Evolutionary conservation across 2,797 vertebrate genomes (phyloP), one percentile per base, ranked within the genome.

Genomic region (Pangasius macronema): DNA sequence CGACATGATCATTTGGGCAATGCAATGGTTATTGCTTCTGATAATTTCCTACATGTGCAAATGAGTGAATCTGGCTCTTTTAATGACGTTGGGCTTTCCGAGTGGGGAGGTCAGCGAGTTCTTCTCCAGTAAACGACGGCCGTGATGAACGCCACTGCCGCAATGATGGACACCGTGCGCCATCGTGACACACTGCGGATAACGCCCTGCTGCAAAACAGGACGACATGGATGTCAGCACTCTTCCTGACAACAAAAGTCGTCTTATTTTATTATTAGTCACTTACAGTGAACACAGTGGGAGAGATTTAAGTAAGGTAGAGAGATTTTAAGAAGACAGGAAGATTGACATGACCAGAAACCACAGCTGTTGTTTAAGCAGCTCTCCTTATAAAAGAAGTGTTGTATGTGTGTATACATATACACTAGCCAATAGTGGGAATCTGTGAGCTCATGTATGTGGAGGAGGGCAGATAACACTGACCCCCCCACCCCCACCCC

Each of bases 121-220:
- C 87, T 94, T 91, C 92, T 93, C 94, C 95, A 95, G 91, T 93
- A 95, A 88, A 94, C 91, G 73, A 92, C 55, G 80, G 94, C 87
- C 42, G 86, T 91, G 16, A 94, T 91, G 86, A 96, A 87, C 0
- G 91, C 88, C 36, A 95, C 87, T 0, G 95, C 95, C 1, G 93
- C 95, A 42, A 93, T 89, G 1, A 93, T 3, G 8, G 95, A 91
- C 22, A 93, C 91, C 0, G 89, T 94, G 84, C 93, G 93, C 95
- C 95, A 96, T 4, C 75, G 93, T 30, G 93, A 92, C 85, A 95
- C 89, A 22, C 85, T 90, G 2, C 22, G 84, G 76, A 95, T 93
- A 75, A 95, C 93, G 0, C 94, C 95, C 83, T 86, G 93, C 95
- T 95, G 82, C 22, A 91, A 90, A 84, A 83, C n/a, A 83, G 73